Evolutionary conservation across 2,797 vertebrate species (phyloP).

Genomic region (Semotilus atromaculatus): DNA sequence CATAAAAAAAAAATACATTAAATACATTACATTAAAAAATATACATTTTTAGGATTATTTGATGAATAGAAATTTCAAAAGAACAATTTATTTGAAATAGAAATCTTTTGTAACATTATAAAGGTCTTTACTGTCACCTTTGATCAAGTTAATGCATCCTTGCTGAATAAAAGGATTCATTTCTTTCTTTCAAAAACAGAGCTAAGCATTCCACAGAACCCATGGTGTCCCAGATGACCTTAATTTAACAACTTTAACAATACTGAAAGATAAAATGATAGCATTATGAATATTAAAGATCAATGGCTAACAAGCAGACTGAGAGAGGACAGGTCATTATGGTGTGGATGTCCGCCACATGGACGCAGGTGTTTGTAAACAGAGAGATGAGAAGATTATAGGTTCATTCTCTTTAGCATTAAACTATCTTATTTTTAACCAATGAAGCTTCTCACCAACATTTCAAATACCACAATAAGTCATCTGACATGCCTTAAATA

Average conservation of each 20-base stretch:
- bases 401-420: not conserved
- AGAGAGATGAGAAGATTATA: not conserved
- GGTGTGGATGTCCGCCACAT: not conserved
- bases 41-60: too few relatives aligned
- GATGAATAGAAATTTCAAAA: too few relatives aligned
- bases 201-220: too few relatives aligned
- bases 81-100: not conserved
- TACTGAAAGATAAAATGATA: not conserved
- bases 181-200: not conserved
- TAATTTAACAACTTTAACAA: not conserved
- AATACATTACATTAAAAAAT: too few relatives aligned
- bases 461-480: slow-evolving; percentile 26
- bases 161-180: too few relatives aligned
- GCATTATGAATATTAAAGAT: not conserved
- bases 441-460: not conserved
- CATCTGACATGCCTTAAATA: slow-evolving; percentile 15
- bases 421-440: not conserved
- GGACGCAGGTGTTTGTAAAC: not conserved
- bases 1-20: not conserved
- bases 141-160: not conserved
- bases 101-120: not conserved
- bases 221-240: not conserved
- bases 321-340: not conserved
- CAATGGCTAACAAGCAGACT: not conserved
- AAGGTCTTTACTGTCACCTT: not conserved